phyloP scores from a whole-genome alignment of 2,113 vertebrate species.

The Brachyistius frenatus region DNA sequence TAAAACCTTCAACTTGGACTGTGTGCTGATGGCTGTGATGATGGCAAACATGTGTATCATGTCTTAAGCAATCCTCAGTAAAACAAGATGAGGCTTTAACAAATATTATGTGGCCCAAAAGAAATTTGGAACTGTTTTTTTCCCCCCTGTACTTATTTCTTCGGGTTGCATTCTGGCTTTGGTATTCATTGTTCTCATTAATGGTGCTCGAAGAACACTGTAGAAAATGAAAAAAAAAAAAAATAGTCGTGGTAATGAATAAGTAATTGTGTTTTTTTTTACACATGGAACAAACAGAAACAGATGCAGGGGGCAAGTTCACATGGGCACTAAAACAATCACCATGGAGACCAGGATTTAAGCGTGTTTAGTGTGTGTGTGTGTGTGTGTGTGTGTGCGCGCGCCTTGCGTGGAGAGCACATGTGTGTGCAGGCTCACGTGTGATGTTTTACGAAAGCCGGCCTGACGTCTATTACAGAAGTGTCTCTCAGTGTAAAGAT shows the following conservation, averaged over 20 bases:
- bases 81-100: slow-evolving; percentile 29
- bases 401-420: slow-evolving; percentile 33
- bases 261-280: slow-evolving; percentile 61
- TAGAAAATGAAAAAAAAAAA: slow-evolving; percentile 26
- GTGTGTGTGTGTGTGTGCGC: slow-evolving; percentile 8
- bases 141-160: slow-evolving; percentile 13
- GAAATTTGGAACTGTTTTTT: slow-evolving; percentile 24
- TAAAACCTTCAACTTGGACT: slow-evolving; percentile 55
- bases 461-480: slow-evolving; percentile 68
- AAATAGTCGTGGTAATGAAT: slow-evolving; percentile 72
- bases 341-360: slow-evolving; percentile 83
- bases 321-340: slow-evolving; percentile 81
- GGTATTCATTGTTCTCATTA: slow-evolving; percentile 58
- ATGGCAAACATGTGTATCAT: slow-evolving; percentile 38
- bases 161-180: slow-evolving; percentile 25
- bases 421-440: slow-evolving; percentile 37
- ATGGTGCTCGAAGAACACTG: slow-evolving; percentile 16
- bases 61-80: slow-evolving; percentile 9
- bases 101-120: neutral
- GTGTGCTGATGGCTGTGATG: slow-evolving; percentile 24
- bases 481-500: slow-evolving; percentile 54
- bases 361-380: slow-evolving; percentile 36
- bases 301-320: slow-evolving; percentile 83
- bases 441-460: slow-evolving; percentile 69
- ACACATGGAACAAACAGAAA: slow-evolving; percentile 76